Percentiles rank a stretch among this genome's conserved stretches.
phyloP scores from a whole-genome alignment of 2,113 vertebrate species.

The Burhinus oedicnemus region DNA sequence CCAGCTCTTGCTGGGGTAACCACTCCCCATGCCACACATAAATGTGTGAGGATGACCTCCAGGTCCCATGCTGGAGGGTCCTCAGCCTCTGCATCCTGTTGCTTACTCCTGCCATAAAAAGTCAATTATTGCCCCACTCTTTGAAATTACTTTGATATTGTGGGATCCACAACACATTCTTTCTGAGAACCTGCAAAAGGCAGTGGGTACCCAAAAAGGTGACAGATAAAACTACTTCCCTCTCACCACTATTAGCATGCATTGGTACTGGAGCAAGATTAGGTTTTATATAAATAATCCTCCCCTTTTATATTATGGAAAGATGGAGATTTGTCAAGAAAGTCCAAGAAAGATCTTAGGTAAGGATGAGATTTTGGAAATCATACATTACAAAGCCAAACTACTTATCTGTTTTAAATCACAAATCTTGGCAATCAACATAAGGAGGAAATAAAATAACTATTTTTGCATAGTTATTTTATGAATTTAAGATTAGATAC shows the following conservation, averaged over 20 bases:
- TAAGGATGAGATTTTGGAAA: background rate
- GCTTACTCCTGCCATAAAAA: background rate
- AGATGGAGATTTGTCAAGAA: background rate
- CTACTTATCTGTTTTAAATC: background rate
- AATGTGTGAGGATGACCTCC: background rate
- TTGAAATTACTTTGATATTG: background rate
- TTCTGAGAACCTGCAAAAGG: background rate
- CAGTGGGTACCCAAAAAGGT: accelerated
- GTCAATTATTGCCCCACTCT: background rate
- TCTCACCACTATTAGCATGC: background rate
- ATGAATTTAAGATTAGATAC: background rate
- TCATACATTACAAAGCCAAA: background rate
- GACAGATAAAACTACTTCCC: background rate
- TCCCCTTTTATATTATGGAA: background rate
- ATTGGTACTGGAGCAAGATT: background rate
- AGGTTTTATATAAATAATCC: background rate
- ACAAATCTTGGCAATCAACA: accelerated
- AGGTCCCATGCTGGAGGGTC: background rate
- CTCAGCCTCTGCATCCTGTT: background rate
- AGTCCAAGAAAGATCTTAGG: background rate
- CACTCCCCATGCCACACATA: background rate
- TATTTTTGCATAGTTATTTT: background rate
- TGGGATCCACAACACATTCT: background rate
- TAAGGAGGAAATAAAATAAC: background rate
- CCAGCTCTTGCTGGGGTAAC: background rate